Conservation (phyloP, 2,888 invertebrate genomes). For the Dryadula phaetusa region DNA sequence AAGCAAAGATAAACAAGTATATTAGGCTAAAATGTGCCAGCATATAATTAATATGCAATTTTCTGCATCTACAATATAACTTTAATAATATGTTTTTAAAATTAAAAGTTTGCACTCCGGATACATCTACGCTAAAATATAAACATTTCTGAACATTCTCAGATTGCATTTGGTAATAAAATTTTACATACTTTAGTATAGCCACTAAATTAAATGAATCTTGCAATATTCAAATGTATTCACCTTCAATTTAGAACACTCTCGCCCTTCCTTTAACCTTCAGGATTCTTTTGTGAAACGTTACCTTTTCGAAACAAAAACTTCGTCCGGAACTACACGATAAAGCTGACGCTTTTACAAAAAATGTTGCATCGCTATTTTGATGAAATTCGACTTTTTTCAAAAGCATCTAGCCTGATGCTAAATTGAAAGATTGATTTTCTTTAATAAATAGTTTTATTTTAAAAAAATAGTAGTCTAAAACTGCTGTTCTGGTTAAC, state of each 20-base stretch:
- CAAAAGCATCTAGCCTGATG: no score
- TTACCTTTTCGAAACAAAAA: conserved; percentile 34
- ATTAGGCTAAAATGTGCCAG: no score
- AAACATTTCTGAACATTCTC: neutral
- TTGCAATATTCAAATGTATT: conserved; percentile 10
- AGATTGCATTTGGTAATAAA: neutral
- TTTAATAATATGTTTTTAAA: no score
- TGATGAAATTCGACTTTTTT: neutral
- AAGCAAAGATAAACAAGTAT: no score
- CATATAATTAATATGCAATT: no score
- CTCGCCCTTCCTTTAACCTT: conserved; percentile 32
- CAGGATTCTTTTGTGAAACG: conserved; percentile 31
- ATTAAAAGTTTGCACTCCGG: no score
- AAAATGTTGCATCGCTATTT: neutral
- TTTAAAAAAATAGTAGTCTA: no score
- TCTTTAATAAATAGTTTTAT: no score
- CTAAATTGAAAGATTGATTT: no score
- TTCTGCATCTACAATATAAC: no score
- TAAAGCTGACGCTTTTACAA: conserved; percentile 22
- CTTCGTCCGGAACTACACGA: conserved; percentile 18
- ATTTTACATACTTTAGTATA: neutral
- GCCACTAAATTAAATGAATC: neutral
- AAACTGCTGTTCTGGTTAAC: no score
- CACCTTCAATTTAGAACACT: neutral
- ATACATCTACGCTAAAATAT: neutral